Evolutionary conservation across 92 coral and sea anemone species (phyloP), one percentile per base, ranked within the genome.

Genomic region (Palythoa caribaeorum): DNA sequence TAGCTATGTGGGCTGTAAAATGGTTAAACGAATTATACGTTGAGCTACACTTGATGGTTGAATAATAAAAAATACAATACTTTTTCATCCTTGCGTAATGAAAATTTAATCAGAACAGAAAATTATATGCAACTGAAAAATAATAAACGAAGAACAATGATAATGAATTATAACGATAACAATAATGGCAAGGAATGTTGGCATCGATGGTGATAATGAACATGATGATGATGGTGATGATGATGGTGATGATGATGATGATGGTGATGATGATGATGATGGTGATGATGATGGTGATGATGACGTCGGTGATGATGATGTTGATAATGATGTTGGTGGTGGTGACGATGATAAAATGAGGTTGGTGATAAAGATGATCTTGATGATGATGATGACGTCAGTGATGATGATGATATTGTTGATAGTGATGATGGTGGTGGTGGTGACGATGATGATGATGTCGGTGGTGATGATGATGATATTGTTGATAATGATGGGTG

Each of bases 1-100:
- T 87, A 50, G 94, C 98, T 76, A 96, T 92, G 79, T 95, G 93
- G 44, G 94, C 99, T 97, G 83, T 68, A 62, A 68, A 59, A 63
- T 6, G 53, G 38, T 69, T 69, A 12, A 55, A 36, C 37, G 20
- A 37, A 38, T 37, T 20, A 48, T 19, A 83, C 12, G 16, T 37
- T 47, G 12, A 44, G 20, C 28, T 28, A 1, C 9, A 11, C 37
- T 70, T 21, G 47, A 10, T 35, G 21, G 35, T 13, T 3, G 17
- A 13, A 40, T 40, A 40, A 2, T 40, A 40, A 40, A 2, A 40
- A 40, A 40, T 40, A 40, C 47, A 40, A 40, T 40, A 40, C 47
- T 40, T 5, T 40, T 40, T 40, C 47, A 40, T 40, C 47, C 47
- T 5, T 40, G 3, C 47, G 47, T 40, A 5, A 40, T 3, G 50